Base-by-base conservation (phyloP, 2,113 vertebrate species). In the Carollia perspicillata region DNA sequence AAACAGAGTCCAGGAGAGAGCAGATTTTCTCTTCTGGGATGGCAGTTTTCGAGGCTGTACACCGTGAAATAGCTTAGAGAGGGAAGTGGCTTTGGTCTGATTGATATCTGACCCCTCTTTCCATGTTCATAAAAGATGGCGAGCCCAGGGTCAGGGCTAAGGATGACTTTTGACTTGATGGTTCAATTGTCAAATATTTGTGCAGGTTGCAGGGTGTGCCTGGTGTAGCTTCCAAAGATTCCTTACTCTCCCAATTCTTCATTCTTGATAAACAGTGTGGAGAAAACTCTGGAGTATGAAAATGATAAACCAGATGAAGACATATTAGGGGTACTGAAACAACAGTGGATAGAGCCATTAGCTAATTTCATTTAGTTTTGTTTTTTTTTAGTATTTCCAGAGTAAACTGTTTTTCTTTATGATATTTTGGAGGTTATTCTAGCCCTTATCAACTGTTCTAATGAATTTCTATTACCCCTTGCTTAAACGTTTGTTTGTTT, bases 41-140 rank as follows among this genome's bases (percentile, higher is more conserved):
- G 68, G 69, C 86, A 83, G 1, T 91, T 94, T 96, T 58, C 42
- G 93, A 84, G 49, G 71, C 60, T 69, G 53, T 85, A 16, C 20
- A 9, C 83, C 97, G 60, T 90, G 81, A 92, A 93, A 95, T 11
- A 69, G 33, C 44, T 75, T 92, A 42, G 60, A 88, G 88, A 89
- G 95, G 75, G 86, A 96, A 88, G 63, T 55, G 42, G 12, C 40
- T 28, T 85, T 83, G 49, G 75, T 75, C 65, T 97, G 93, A 71
- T 55, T 84, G 81, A 77, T 44, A 53, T 75, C 89, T 84, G 51
- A 90, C n/a, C 20, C n/a, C 16, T 75, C 53, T 86, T 95, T 96
- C 33, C 68, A n/a, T 68, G 63, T 33, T 95, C 58, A 63, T 18
- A 12, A 84, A 86, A 72, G 68, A 68, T 44, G 49, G 33, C 22